Conservation (phyloP, 2,113 vertebrate species). For the Ceratotherium simum region DNA sequence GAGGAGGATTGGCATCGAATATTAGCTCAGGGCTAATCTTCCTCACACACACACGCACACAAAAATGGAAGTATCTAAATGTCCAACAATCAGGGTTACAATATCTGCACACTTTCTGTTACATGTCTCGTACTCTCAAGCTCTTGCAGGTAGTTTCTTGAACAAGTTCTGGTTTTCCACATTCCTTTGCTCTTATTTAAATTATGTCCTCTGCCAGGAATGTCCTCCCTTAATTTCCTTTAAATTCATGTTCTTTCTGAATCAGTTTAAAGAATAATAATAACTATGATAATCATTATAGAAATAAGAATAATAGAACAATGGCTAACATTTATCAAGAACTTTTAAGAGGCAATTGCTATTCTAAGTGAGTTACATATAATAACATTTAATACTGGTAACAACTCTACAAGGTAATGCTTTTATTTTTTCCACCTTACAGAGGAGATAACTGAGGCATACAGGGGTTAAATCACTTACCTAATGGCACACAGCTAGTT, state of each 20-base stretch:
- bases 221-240: background rate
- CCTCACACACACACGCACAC: no score
- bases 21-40: no score
- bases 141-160: background rate
- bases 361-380: background rate
- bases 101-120: background rate
- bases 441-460: background rate
- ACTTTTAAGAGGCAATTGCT: background rate
- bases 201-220: background rate
- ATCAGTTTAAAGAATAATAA: conserved; percentile 25
- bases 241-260: background rate
- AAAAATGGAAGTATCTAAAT: background rate
- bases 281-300: background rate
- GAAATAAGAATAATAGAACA: background rate
- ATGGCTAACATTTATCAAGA: background rate
- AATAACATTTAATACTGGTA: background rate
- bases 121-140: background rate
- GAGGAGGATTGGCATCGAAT: no score
- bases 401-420: background rate
- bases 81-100: background rate
- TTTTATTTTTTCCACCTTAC: background rate
- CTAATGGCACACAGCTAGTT: background rate
- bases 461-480: background rate
- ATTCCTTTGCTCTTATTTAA: background rate
- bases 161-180: background rate